These are phyloP conservation scores for Lutraria rhynchaena DNA, from an alignment of 1,140 invertebrate genomes.

Conservation along the genomic window DNA sequence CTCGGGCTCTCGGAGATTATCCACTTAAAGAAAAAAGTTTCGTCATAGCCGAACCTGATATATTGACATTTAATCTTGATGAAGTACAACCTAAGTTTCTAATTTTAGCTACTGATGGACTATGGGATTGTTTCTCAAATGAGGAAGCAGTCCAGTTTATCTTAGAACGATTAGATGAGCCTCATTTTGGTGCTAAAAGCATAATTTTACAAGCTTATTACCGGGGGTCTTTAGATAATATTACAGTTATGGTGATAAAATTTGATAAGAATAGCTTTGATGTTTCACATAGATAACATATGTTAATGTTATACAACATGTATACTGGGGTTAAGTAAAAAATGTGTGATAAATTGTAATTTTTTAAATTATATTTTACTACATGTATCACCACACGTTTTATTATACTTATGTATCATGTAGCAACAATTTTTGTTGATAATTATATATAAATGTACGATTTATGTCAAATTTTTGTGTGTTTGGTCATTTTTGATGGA, in stretches of 20 bases:
- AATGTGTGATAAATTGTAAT: too few species aligned
- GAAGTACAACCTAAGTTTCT: constrained; percentile 92
- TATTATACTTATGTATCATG: too few species aligned
- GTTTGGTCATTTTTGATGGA: too few species aligned
- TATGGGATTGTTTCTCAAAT: constrained; percentile 97
- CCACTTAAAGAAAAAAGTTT: constrained; percentile 96
- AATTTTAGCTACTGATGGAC: constrained; percentile 95
- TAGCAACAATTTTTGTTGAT: too few species aligned
- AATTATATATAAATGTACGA: too few species aligned
- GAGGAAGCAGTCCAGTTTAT: constrained; percentile 93
- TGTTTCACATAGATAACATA: too few species aligned
- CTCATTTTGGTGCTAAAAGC: constrained; percentile 94
- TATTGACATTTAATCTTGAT: constrained; percentile 92
- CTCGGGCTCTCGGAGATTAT: constrained; percentile 96
- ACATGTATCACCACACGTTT: too few species aligned
- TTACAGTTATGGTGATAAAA: constrained; percentile 95
- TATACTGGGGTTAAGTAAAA: too few species aligned
- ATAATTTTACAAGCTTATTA: constrained; percentile 95
- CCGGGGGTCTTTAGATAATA: constrained; percentile 96
- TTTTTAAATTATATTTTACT: too few species aligned
- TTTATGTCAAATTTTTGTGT: too few species aligned
- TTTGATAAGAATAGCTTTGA: constrained; percentile 82
- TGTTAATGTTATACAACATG: too few species aligned
- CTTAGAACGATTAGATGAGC: constrained; percentile 87
- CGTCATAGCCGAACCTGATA: constrained; percentile 97